Base-by-base conservation (phyloP, 2,797 vertebrate species). In the Rachycentron canadum region DNA sequence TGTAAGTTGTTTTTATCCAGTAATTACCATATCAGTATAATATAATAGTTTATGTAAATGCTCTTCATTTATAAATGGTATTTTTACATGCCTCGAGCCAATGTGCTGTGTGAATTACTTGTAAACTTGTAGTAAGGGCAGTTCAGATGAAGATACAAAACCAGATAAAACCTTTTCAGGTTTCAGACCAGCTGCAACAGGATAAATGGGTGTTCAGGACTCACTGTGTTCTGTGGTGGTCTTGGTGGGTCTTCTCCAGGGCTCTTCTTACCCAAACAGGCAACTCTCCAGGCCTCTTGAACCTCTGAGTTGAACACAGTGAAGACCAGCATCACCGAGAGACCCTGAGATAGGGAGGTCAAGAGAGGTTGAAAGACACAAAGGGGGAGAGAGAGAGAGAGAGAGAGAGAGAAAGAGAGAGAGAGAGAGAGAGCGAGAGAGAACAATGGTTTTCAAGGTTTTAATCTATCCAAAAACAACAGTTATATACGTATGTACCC, bases 261-360 rank as follows among this genome's bases (percentile, higher is more conserved):
- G 70, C 94, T 95, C 88, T 98, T 99, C 91, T 96, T 97, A 61
- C 96, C 93, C 12, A 98, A 90, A 84, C 97, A 99, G 89, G 95
- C 95, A 0, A 96, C 89, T 55, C 96, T 96, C 97, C 98, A 99
- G 41, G 96, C 97, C 68, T 99, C 97, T 81, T 91, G 93, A 5
- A 97, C 96, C 79, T 99, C 98, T 10, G 96, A 93, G 50, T 98
- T 98, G 88, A 99, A 94, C 59, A 97, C 86, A 0, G 98, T 98
- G 93, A 99, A 99, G 59, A 97, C 93, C 89, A 99, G 86, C 82
- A 98, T 93, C 73, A 97, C 95, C 0, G 93, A 95, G 86, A 98
- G 83, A 83, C 98, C 97, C 98, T 99, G 89, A 3, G 60, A 28
- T 14, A 76, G 49, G 61, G 7, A 1, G 25, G 47, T 19, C 7